Percentiles rank a stretch among this genome's conserved stretches.
Evolutionary conservation across 2,113 vertebrate genomes (phyloP).

Genomic region (human (Homo sapiens)): DNA sequence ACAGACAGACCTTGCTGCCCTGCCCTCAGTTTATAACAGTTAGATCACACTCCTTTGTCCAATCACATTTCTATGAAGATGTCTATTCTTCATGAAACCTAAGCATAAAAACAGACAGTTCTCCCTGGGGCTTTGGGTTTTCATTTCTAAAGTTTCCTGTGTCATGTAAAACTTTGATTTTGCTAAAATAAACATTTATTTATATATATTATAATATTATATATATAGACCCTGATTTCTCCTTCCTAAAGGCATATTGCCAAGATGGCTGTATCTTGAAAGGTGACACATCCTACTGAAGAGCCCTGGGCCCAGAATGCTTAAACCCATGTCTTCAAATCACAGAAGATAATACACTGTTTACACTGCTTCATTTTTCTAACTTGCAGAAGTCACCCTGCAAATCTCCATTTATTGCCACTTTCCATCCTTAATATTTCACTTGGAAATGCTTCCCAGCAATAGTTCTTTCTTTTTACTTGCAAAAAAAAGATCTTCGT

Average conservation of each 20-base stretch:
- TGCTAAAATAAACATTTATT: not conserved
- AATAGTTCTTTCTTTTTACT: not conserved
- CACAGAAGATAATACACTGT: not conserved
- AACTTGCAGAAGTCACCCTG: not conserved
- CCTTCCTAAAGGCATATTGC: not conserved
- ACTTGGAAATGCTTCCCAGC: not conserved
- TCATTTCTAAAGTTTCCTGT: not conserved
- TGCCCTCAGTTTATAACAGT: not conserved
- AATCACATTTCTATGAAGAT: not conserved
- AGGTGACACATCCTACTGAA: not conserved
- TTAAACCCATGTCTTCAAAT: not conserved
- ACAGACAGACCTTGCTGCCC: not conserved
- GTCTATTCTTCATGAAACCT: not conserved
- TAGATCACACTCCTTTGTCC: not conserved
- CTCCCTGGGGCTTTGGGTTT: not conserved
- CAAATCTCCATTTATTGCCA: not conserved
- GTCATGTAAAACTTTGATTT: not conserved
- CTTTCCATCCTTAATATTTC: conserved; percentile 43
- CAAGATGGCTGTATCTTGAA: not conserved
- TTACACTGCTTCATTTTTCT: conserved; percentile 3
- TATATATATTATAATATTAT: too few species aligned
- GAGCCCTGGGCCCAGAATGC: not conserved
- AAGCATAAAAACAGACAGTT: not conserved
- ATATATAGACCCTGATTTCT: not conserved
- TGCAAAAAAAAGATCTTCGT: conserved; percentile 34